Evolutionary conservation across 2,888 invertebrate species (phyloP), one percentile per base, ranked within the genome.

Genomic region (Drosophila testacea): DNA sequence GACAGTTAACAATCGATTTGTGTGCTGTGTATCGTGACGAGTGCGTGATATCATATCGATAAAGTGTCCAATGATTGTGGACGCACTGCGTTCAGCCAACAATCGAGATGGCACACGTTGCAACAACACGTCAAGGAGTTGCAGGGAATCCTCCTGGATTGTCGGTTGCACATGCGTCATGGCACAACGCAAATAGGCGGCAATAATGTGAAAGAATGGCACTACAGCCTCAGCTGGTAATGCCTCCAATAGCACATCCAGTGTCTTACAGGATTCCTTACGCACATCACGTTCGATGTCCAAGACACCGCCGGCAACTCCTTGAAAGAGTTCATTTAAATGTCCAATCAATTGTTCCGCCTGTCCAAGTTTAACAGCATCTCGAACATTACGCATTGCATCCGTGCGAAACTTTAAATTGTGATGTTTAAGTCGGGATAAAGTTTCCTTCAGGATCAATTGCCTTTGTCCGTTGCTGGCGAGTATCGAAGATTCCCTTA

Each of bases 81-180:
- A 95, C 60, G 94, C 94, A 64, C 95, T 95, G 88, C 95, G 94
- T 59, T 94, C 92, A 0, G 95, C 94, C 2, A 97, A 94, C 50
- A 96, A 93, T 6, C 92, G 90, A 0, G 77, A 54, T 2, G 96
- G 96, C 59, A 95, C 94, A 80, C 95, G 94, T 42, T 94, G 93
- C 11, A 97, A 92, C n/a, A 98, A 93, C 44, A 95, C 93, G 89
- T 98, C 97, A 16, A 98, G 93, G 75, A 97, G 94, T 0, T 95
- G 90, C 0, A 98, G 93, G 0, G 98, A 96, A 91, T 97, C 97
- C 90, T 97, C 96, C 90, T 97, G 96, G 71, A 98, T 95, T 54
- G 94, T 93, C 10, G 94, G 94, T 90, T 96, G 95, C 67, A 98
- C 96, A 86, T 98, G 97, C 0, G 97, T 98, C 97, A 98, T 97